These are phyloP conservation scores for Globicephala melas DNA, from an alignment of 2,113 vertebrate species.

Conservation along the genomic window DNA sequence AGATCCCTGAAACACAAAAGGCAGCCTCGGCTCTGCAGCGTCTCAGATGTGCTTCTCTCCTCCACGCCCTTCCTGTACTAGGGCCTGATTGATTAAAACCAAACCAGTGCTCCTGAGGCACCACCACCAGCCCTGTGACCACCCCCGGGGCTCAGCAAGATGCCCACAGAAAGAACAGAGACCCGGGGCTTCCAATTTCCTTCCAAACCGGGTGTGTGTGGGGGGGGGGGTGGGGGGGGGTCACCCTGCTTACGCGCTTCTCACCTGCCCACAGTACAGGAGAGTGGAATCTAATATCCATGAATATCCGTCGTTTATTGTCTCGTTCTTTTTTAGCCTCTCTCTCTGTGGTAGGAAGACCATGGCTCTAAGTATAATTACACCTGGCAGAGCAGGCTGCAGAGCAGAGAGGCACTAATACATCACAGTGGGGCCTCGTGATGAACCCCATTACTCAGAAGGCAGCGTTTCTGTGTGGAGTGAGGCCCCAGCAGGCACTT, in stretches of 20 bases:
- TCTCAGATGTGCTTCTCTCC: fast-evolving
- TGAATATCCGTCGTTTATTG: not conserved
- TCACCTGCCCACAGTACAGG: not conserved
- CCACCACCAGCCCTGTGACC: no score
- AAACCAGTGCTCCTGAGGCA: not conserved
- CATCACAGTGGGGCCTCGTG: constrained; percentile 61
- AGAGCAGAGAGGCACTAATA: constrained; percentile 57
- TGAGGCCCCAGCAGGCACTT: constrained; percentile 64
- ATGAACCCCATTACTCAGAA: constrained; percentile 74
- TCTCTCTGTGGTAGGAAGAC: constrained; percentile 10
- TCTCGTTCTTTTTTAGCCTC: not conserved
- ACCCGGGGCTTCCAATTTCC: not conserved
- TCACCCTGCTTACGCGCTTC: not conserved
- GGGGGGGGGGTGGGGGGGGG: fast-evolving
- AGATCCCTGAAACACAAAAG: not conserved
- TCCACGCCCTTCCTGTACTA: no score
- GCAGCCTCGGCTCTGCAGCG: not conserved
- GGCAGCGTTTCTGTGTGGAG: constrained; percentile 53
- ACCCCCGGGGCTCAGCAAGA: not conserved
- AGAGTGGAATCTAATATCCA: not conserved
- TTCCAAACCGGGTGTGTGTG: not conserved
- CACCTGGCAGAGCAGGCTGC: constrained; percentile 39
- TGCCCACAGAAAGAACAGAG: not conserved
- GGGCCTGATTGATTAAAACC: not conserved
- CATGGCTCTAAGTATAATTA: constrained; percentile 52